Percentiles rank a stretch among this genome's conserved stretches.
These are phyloP conservation scores for Pheosia tremula DNA, from an alignment of 2,888 invertebrate species.

Conservation along the genomic window DNA sequence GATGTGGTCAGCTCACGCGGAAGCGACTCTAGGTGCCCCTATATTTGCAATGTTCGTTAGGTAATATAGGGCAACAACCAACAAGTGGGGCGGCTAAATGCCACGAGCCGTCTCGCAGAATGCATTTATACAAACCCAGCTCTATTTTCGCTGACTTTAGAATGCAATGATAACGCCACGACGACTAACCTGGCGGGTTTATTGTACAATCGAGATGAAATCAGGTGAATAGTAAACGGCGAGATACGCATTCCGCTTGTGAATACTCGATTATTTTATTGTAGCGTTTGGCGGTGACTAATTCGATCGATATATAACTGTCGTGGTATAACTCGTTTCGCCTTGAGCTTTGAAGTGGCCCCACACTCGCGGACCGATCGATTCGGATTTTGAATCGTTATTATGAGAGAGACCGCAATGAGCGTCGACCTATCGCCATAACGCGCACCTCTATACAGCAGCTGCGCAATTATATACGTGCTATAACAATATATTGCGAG, in stretches of 20 bases:
- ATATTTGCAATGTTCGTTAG: conserved; percentile 35
- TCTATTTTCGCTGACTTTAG: conserved; percentile 25
- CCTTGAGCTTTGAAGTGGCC: conserved; percentile 28
- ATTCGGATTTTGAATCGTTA: conserved; percentile 30
- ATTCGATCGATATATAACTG: conserved; percentile 3
- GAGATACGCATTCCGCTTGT: not conserved
- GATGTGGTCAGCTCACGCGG: conserved; percentile 51
- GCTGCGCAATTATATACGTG: conserved; percentile 11
- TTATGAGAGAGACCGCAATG: conserved; percentile 20
- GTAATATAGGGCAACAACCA: conserved; percentile 47
- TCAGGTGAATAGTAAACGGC: conserved; percentile 13
- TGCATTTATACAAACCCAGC: conserved; percentile 35
- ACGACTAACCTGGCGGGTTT: conserved; percentile 15
- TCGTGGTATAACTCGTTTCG: conserved; percentile 7
- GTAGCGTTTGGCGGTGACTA: not conserved
- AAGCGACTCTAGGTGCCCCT: conserved; percentile 32
- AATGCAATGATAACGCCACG: conserved; percentile 27
- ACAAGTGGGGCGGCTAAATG: conserved; percentile 45
- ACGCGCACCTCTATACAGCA: conserved; percentile 7
- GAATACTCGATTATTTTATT: not conserved
- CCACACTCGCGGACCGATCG: conserved; percentile 24
- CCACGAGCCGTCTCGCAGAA: conserved; percentile 31
- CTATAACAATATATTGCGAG: conserved; percentile 34
- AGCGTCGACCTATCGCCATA: conserved; percentile 18
- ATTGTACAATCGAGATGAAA: conserved; percentile 24